These are phyloP conservation scores for Nomada flava DNA, from an alignment of 2,888 invertebrate species.

Conservation along the genomic window DNA sequence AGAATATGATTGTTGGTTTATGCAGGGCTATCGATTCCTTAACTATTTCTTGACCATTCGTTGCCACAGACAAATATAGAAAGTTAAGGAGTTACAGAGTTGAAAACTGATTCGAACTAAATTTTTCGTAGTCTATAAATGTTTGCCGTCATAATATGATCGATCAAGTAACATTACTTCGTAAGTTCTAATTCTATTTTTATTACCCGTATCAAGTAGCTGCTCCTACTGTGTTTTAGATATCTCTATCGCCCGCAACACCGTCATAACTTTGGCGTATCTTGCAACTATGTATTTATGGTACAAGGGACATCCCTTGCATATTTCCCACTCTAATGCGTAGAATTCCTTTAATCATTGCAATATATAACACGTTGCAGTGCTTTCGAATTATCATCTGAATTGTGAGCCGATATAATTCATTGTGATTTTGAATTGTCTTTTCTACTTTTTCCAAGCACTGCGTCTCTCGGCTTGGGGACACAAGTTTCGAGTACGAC, in stretches of 20 bases:
- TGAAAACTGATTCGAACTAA: conserved; percentile 19
- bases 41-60: conserved; percentile 27
- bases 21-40: conserved; percentile 34
- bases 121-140: conserved; percentile 39
- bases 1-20: conserved; percentile 27
- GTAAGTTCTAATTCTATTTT: conserved; percentile 49
- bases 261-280: neutral
- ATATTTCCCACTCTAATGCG: neutral
- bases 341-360: neutral
- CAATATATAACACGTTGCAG: neutral
- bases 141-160: conserved; percentile 37
- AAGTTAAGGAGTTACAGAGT: conserved; percentile 13
- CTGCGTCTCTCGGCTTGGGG: conserved; percentile 54
- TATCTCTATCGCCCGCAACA: conserved; percentile 15
- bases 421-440: too few species aligned
- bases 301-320: neutral
- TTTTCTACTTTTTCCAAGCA: neutral
- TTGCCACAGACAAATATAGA: conserved; percentile 12
- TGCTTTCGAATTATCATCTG: neutral
- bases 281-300: neutral
- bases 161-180: conserved; percentile 24
- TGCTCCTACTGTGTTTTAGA: conserved; percentile 12
- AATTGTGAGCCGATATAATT: neutral
- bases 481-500: conserved; percentile 35
- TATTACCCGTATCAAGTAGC: conserved; percentile 27